Conservation (phyloP, 2,888 invertebrate genomes). For the Sicus ferrugineus region DNA sequence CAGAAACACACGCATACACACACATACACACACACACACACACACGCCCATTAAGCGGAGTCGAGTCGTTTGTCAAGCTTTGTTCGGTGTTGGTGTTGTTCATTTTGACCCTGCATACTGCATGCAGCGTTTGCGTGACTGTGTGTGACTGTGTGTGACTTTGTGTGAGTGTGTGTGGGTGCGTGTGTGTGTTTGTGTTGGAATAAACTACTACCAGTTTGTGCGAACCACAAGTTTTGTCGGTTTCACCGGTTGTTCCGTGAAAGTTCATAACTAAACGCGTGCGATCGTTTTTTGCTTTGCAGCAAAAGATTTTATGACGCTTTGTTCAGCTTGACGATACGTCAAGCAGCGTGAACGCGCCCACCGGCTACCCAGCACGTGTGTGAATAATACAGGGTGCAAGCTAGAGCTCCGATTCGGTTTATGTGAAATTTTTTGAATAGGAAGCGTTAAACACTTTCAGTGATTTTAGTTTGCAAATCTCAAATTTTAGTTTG, state of each 20-base stretch:
- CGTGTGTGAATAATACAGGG: too few relatives aligned
- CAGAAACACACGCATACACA: slow-evolving; percentile 1
- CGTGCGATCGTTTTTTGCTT: slow-evolving; percentile 10
- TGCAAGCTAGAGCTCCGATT: too few relatives aligned
- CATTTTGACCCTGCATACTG: too few relatives aligned
- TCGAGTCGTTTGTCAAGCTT: neutral
- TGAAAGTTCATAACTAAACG: slow-evolving; percentile 23
- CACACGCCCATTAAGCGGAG: neutral
- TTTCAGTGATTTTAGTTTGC: too few relatives aligned
- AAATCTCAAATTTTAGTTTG: too few relatives aligned
- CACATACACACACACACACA: neutral
- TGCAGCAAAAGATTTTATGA: slow-evolving; percentile 20
- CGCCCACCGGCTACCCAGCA: too few relatives aligned
- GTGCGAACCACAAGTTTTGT: too few relatives aligned
- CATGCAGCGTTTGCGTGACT: neutral
- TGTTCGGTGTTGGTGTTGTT: neutral
- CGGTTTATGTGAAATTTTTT: too few relatives aligned
- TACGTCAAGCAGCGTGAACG: neutral
- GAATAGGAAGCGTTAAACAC: too few relatives aligned
- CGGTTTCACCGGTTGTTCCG: neutral
- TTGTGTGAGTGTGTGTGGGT: neutral
- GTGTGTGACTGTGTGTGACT: neutral
- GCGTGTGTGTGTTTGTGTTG: neutral
- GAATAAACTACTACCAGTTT: too few relatives aligned
- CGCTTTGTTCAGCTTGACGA: neutral